Evolutionary conservation across 2,888 invertebrate species (phyloP), one percentile per base, ranked within the genome.

Genomic region (Meta bourneti): DNA sequence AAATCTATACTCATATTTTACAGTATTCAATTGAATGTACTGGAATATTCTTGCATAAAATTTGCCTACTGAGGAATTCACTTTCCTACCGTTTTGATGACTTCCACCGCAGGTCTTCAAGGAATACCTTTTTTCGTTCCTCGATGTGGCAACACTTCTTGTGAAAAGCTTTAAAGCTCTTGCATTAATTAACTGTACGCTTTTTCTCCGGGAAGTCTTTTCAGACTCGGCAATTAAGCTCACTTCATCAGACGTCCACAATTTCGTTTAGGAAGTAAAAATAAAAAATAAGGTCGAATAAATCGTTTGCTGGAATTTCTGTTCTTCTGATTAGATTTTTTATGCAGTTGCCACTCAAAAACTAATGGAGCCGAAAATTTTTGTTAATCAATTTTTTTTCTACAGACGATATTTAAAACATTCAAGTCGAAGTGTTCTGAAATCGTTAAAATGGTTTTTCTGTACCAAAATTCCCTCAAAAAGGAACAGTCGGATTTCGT

Each of bases 211-310:
- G 16, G 9, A 61, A 61, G 77, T 48, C 48, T 77, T 49, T 48
- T 77, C 77, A 77, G n/a, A n/a, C 52, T 19, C 6, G 19, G 78
- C 78, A 78, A 78, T 78, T 78, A 78, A 49, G 49, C 52, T 34
- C 78, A 52, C 78, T 78, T 78, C 78, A 78, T 78, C 78, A 78
- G 78, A 16, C 9, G n/a, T 8, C 78, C 78, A 19, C 78, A 52
- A 52, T 52, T 78, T 78, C 78, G 52, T 78, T 52, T 78, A 19
- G 51, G 20, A 78, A n/a, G 78, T n/a, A 78, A 16, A 52, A 78
- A 8, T 16, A 61, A 61, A 61, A 61, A 61, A 61, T 61, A 78
- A 78, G 20, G 52, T 51, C 9, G 78, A 78, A 78, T 78, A 78
- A 78, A 78, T 78, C 52, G 52, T n/a, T 16, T n/a, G 52, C 7